phyloP scores from a whole-genome alignment of 37 sponge, comb jelly and placozoan species.

The Amphimedon queenslandica region DNA sequence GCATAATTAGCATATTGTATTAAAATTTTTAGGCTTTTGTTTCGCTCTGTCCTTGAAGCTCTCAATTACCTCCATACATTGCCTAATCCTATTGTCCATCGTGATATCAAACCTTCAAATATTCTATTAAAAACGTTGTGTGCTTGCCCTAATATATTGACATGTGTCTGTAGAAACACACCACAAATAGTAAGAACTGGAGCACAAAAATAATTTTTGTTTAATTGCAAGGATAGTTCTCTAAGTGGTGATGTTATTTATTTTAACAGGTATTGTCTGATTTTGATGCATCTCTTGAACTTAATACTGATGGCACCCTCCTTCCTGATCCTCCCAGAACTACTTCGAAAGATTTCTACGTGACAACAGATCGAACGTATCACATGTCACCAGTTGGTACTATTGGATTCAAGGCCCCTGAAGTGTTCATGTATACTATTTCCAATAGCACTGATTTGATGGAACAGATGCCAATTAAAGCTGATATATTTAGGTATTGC shows the following conservation, averaged over 20 bases:
- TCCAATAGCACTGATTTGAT: neutral
- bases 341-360: neutral
- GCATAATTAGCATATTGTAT: too few relatives aligned
- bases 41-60: neutral
- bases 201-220: neutral
- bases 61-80: neutral
- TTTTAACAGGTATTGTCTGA: slow-evolving; percentile 2
- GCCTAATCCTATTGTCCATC: neutral
- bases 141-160: neutral
- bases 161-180: slow-evolving; percentile 1
- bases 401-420: slow-evolving; percentile 6
- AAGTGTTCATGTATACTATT: neutral
- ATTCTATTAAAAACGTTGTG: neutral
- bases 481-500: neutral
- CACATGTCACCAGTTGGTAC: slow-evolving; percentile 6
- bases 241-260: neutral
- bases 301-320: neutral
- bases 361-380: neutral
- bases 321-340: neutral
- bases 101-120: slow-evolving; percentile 3
- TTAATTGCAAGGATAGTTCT: neutral
- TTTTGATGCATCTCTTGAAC: slow-evolving; percentile 6
- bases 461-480: neutral
- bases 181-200: neutral
- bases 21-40: neutral